Base-by-base conservation (phyloP, 2,888 invertebrate species). In the Euzophera pinguis region DNA sequence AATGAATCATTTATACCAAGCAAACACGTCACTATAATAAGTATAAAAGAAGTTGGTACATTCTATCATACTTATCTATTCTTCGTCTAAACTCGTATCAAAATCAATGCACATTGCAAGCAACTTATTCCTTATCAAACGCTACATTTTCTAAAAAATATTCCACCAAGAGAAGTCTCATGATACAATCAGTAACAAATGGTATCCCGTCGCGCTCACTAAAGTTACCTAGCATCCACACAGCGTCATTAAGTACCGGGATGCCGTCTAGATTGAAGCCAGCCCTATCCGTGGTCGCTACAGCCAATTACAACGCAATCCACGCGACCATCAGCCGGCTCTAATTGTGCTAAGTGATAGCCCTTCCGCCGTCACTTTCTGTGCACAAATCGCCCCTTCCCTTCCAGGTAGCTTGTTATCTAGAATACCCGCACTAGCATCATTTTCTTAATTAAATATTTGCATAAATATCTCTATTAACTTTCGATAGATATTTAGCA, bases 271-370 rank as follows among this genome's bases (percentile, higher is more conserved):
- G 43, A 43, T 43, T 43, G 43, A 43, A 43, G 43, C 12, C 29
- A 48, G 53, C 17, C 53, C 53, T 55, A 60, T 57, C 50, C 55
- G 56, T 55, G 48, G 50, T 47, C 52, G 53, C 58, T 58, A 64
- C 50, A 52, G 54, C 32, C 55, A 50, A 52, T 53, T 59, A 41
- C 27, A 43, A 43, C 43, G 43, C 43, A 43, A 43, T 43, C 43
- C 43, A 22, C 13, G 27, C 27, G 43, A 43, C 43, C 60, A 57
- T 61, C 63, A 58, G 61, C 61, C 63, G 10, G 59, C 55, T 60
- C 55, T 71, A 73, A 78, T 77, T 79, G 75, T 67, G 65, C 66
- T 77, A 75, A 78, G 71, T 78, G 73, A 64, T 56, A 60, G 59
- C 58, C 62, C 70, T 74, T 78, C 76, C 76, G 74, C 62, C 65